Evolutionary conservation across 2,888 invertebrate genomes (phyloP).

Genomic region (Stomorhina lunata): DNA sequence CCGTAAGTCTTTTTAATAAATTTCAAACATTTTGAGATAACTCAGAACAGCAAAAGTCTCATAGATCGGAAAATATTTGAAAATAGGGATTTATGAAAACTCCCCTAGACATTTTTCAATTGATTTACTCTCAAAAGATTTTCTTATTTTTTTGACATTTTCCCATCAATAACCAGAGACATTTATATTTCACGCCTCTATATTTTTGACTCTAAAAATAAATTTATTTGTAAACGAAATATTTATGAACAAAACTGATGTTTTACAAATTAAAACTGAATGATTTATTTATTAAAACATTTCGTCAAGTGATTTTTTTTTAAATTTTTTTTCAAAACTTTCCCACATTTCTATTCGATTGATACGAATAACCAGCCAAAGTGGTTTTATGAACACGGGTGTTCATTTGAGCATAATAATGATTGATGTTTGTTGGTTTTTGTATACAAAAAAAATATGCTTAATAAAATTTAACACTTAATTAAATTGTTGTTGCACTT

Average conservation of each 20-base stretch:
- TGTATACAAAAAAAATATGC: background rate
- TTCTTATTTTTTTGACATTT: no score
- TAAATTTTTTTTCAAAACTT: background rate
- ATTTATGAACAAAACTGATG: background rate
- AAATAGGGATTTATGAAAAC: no score
- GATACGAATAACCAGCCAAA: background rate
- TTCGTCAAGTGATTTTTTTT: background rate
- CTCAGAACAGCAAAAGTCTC: no score
- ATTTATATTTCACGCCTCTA: no score
- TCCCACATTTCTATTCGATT: background rate
- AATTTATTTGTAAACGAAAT: background rate
- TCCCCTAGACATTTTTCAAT: no score
- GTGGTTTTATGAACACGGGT: background rate
- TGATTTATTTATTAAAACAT: background rate
- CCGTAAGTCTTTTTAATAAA: no score
- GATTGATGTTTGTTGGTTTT: background rate
- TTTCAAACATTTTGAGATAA: no score
- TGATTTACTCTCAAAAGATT: no score
- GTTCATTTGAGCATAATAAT: slow-evolving; percentile 3
- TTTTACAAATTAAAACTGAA: background rate
- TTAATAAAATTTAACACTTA: slow-evolving; percentile 30
- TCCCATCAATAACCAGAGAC: no score
- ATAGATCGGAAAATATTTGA: no score
- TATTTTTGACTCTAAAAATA: background rate
- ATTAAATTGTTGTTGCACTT: slow-evolving; percentile 18